These are phyloP conservation scores for Chiroxiphia lanceolata DNA, from an alignment of 2,797 vertebrate genomes.

Conservation along the genomic window DNA sequence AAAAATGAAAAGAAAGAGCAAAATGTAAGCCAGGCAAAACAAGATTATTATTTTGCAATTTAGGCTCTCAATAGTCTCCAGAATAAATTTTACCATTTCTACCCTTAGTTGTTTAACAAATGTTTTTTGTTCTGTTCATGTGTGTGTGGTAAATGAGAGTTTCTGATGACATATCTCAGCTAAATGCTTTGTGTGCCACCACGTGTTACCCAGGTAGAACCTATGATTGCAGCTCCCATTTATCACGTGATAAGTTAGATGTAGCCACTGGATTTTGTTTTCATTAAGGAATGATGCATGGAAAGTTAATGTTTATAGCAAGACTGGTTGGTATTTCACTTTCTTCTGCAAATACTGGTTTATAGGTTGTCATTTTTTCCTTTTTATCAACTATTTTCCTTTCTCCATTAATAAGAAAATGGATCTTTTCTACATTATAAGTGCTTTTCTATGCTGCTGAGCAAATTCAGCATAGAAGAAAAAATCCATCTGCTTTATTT, in stretches of 20 bases:
- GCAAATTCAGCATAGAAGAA: not conserved
- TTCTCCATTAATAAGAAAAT: not conserved
- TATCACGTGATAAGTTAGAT: not conserved
- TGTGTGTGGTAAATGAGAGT: not conserved
- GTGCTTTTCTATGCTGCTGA: not conserved
- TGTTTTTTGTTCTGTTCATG: not conserved
- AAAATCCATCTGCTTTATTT: not conserved
- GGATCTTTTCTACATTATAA: not conserved
- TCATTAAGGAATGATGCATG: not conserved
- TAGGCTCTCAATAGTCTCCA: slow-evolving; percentile 20
- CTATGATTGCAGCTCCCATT: not conserved
- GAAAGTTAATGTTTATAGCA: not conserved
- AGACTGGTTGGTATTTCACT: not conserved
- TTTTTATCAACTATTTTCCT: not conserved
- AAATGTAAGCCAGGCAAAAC: slow-evolving; percentile 15
- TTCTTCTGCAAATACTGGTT: not conserved
- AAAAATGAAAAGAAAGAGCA: not conserved
- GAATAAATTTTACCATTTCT: slow-evolving; percentile 3
- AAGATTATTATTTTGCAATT: slow-evolving; percentile 38
- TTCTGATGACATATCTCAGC: not conserved
- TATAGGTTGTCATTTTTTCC: not conserved
- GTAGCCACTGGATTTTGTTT: not conserved
- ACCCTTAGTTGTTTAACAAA: not conserved
- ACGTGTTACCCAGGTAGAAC: not conserved
- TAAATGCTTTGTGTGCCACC: not conserved